phyloP scores from a whole-genome alignment of 2,888 invertebrate genomes.

The Noctua pronuba region DNA sequence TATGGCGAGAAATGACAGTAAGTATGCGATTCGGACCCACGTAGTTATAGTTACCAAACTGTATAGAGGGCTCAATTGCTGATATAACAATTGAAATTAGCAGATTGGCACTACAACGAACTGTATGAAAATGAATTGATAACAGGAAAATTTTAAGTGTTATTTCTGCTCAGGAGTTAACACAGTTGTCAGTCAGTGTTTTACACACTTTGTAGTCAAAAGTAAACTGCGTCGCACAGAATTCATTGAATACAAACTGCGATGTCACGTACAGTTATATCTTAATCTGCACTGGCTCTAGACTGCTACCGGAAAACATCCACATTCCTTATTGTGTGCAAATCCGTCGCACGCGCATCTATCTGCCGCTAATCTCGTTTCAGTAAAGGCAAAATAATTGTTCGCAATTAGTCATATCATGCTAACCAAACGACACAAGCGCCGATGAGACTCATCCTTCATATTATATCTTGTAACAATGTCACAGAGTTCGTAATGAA shows the following conservation, averaged over 20 bases:
- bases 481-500: conserved; percentile 44
- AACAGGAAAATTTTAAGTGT: conserved; percentile 9
- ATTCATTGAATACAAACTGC: conserved; percentile 11
- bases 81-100: conserved; percentile 40
- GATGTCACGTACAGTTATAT: conserved; percentile 43
- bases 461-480: conserved; percentile 36
- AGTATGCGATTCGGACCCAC: conserved; percentile 68
- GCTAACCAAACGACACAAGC: conserved; percentile 41
- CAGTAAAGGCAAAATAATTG: conserved; percentile 65
- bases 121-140: conserved; percentile 22
- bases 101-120: conserved; percentile 21
- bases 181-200: not conserved
- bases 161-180: not conserved
- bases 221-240: not conserved
- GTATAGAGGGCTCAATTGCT: conserved; percentile 42
- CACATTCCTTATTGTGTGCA: conserved; percentile 62
- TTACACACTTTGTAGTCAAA: conserved; percentile 35
- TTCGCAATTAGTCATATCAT: conserved; percentile 48
- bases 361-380: conserved; percentile 62
- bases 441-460: conserved; percentile 15
- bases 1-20: conserved; percentile 69
- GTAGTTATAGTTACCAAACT: conserved; percentile 48
- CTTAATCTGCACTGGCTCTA: conserved; percentile 38
- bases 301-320: conserved; percentile 47
- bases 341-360: conserved; percentile 53